phyloP scores from a whole-genome alignment of 1,140 invertebrate species.

The Drosophila prosaltans region DNA sequence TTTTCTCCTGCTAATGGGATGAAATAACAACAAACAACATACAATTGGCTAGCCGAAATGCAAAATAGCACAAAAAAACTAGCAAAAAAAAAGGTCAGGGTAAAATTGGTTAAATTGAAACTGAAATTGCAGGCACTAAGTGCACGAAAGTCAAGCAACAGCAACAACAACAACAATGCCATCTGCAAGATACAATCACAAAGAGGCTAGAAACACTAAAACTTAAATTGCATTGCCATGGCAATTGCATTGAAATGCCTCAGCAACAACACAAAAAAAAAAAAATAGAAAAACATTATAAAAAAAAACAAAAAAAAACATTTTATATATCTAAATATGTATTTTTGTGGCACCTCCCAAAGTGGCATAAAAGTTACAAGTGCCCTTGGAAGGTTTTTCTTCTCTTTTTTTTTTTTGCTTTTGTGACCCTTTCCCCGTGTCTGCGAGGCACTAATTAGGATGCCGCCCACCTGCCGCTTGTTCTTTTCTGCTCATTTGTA shows the following conservation, averaged over 20 bases:
- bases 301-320: conserved; percentile 6
- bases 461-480: conserved; percentile 39
- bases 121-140: conserved; percentile 74
- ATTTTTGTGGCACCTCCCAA: conserved; percentile 18
- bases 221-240: conserved; percentile 60
- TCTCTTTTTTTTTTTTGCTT: conserved; percentile 28
- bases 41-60: conserved; percentile 51
- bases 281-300: conserved; percentile 26
- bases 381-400: conserved; percentile 23
- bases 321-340: conserved; percentile 1
- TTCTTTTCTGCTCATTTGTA: conserved; percentile 45
- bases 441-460: conserved; percentile 33
- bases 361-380: conserved; percentile 49
- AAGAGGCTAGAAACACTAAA: conserved; percentile 37
- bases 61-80: neutral
- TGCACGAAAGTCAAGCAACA: conserved; percentile 64
- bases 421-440: conserved; percentile 6
- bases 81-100: conserved; percentile 73
- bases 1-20: conserved; percentile 68
- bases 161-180: conserved; percentile 35
- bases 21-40: conserved; percentile 19
- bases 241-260: conserved; percentile 56
- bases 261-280: conserved; percentile 36
- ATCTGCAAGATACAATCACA: conserved; percentile 50
- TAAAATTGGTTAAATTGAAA: conserved; percentile 77